Evolutionary conservation across 2,797 vertebrate species (phyloP).

Genomic region (Brachyrhaphis roseni): DNA sequence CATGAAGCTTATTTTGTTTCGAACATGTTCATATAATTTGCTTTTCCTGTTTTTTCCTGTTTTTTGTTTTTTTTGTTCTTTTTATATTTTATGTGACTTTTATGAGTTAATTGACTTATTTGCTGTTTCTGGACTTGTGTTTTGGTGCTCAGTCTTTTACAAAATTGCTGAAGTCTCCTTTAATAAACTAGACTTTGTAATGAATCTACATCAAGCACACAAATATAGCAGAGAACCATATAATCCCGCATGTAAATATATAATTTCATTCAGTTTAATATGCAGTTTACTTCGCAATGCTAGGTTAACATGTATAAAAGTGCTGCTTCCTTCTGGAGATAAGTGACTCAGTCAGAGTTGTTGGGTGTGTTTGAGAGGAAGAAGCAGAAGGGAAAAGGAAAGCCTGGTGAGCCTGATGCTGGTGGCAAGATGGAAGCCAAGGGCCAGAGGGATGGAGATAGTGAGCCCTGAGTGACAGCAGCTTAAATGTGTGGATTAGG

Average conservation of each 20-base stretch:
- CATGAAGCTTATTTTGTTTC: background rate
- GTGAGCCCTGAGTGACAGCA: conserved; percentile 8
- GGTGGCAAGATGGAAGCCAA: background rate
- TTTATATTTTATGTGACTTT: background rate
- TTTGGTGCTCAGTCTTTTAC: background rate
- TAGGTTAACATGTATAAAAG: background rate
- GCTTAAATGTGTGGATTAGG: conserved; percentile 9
- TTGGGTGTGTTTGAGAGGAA: background rate
- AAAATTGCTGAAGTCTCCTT: background rate
- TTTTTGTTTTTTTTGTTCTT: background rate
- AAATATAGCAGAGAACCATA: background rate
- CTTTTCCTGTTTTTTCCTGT: background rate
- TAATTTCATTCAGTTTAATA: background rate
- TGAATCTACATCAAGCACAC: background rate
- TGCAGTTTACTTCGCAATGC: background rate
- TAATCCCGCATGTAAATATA: background rate
- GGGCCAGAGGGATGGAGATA: background rate
- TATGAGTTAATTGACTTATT: background rate
- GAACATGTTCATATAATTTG: background rate
- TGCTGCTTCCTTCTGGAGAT: background rate
- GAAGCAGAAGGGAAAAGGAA: background rate
- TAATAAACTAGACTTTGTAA: background rate
- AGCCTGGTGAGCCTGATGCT: background rate
- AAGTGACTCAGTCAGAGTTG: background rate
- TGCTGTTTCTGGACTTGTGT: background rate